These are phyloP conservation scores for Schizopygopsis pylzovi DNA, from an alignment of 2,797 vertebrate genomes.

Conservation along the genomic window DNA sequence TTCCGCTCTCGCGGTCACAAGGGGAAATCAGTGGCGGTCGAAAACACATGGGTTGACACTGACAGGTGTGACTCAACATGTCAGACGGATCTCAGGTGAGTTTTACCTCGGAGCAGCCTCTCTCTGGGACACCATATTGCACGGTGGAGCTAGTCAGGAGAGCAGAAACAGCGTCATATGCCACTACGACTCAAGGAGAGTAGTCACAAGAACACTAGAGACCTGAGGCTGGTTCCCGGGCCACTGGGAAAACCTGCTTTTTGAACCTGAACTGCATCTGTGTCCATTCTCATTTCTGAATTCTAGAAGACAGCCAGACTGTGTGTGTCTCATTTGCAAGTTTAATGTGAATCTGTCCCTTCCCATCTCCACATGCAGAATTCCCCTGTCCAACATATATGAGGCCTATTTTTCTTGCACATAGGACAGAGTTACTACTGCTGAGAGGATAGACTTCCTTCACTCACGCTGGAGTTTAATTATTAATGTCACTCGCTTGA, in stretches of 20 bases:
- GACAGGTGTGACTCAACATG: slow-evolving; percentile 33
- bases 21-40: background rate
- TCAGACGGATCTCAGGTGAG: slow-evolving; percentile 30
- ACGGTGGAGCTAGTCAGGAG: background rate
- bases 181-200: slow-evolving; percentile 15
- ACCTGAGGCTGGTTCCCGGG: slow-evolving; percentile 21
- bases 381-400: background rate
- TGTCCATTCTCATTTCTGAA: slow-evolving; percentile 51
- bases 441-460: slow-evolving; percentile 9
- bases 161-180: slow-evolving; percentile 14
- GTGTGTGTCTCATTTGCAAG: slow-evolving; percentile 51
- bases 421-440: background rate
- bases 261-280: slow-evolving; percentile 57
- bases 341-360: slow-evolving; percentile 55
- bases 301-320: slow-evolving; percentile 49
- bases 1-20: background rate
- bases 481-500: background rate
- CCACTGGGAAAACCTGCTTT: slow-evolving; percentile 43
- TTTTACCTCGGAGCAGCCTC: slow-evolving; percentile 26
- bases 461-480: slow-evolving; percentile 11
- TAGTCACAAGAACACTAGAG: slow-evolving; percentile 31
- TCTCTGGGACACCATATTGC: slow-evolving; percentile 16
- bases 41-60: background rate
- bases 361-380: slow-evolving; percentile 48
- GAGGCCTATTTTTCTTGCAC: background rate